Percentiles rank a stretch among this genome's conserved stretches.
Conservation (phyloP, 2,888 invertebrate genomes). For the Agriopis aurantiaria region DNA sequence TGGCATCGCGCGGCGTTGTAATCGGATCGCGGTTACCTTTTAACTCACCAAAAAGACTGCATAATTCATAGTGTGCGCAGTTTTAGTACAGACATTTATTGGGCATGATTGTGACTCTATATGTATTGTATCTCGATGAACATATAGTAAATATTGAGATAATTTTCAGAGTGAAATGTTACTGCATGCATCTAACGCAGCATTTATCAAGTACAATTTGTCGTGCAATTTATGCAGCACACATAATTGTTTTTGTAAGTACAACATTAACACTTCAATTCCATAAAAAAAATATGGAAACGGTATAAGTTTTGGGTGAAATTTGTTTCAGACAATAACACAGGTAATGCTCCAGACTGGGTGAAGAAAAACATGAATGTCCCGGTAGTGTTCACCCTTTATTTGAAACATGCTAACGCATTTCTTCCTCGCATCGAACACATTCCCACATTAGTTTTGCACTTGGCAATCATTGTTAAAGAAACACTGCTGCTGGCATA, state of each 20-base stretch:
- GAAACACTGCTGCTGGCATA: conserved; percentile 64
- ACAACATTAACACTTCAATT: background rate
- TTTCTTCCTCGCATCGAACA: conserved; percentile 58
- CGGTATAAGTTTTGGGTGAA: background rate
- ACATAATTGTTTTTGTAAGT: conserved; percentile 67
- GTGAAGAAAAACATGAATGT: conserved; percentile 73
- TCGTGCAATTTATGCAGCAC: conserved; percentile 66
- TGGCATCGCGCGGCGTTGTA: no score
- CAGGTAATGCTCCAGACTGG: conserved; percentile 78
- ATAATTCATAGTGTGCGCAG: no score
- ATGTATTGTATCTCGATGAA: no score
- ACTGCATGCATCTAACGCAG: conserved; percentile 56
- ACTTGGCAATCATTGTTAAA: conserved; percentile 63
- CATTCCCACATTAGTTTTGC: conserved; percentile 55
- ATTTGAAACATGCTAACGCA: conserved; percentile 59
- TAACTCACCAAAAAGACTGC: no score
- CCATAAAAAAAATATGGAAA: background rate
- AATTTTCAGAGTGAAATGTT: conserved; percentile 69
- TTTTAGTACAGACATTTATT: no score
- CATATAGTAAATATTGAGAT: background rate
- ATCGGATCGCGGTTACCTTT: no score
- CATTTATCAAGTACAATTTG: conserved; percentile 55
- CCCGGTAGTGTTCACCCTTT: conserved; percentile 72
- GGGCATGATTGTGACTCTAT: no score
- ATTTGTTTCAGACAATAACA: conserved; percentile 64